These are phyloP conservation scores for Camelus bactrianus DNA, from an alignment of 2,113 vertebrate genomes.

Conservation along the genomic window DNA sequence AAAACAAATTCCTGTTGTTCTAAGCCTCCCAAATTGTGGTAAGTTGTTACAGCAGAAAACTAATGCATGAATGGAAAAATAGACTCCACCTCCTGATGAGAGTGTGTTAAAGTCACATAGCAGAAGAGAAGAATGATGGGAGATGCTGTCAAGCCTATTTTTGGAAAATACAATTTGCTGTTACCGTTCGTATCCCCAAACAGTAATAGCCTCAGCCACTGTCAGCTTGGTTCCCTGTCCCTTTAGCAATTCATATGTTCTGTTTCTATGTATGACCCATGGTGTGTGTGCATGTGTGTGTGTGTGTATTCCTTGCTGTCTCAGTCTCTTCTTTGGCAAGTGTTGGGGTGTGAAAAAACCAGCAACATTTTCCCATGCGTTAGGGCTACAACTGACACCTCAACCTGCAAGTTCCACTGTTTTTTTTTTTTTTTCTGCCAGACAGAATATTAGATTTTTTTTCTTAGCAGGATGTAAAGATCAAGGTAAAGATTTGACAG, in stretches of 20 bases:
- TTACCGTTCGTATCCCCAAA: background rate
- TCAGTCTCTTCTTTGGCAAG: background rate
- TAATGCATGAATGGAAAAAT: background rate
- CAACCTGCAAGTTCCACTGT: background rate
- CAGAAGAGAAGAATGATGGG: background rate
- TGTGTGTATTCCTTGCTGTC: background rate
- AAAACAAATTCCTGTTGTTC: background rate
- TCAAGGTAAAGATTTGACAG: conserved; percentile 54
- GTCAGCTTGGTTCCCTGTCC: background rate
- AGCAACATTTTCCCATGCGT: background rate
- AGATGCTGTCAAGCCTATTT: background rate
- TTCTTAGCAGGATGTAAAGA: conserved; percentile 48
- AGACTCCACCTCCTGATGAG: background rate
- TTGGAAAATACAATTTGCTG: background rate
- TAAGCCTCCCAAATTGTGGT: background rate
- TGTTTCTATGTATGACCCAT: background rate
- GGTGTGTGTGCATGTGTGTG: background rate
- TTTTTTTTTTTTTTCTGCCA: background rate
- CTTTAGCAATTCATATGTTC: background rate
- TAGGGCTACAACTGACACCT: background rate
- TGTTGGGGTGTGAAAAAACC: background rate
- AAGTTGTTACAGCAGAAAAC: background rate
- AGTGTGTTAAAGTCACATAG: background rate
- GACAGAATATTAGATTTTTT: conserved; percentile 22
- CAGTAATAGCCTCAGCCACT: background rate